Base-by-base conservation (phyloP, 2,797 vertebrate species). In the Ptychobarbus kaznakovi region DNA sequence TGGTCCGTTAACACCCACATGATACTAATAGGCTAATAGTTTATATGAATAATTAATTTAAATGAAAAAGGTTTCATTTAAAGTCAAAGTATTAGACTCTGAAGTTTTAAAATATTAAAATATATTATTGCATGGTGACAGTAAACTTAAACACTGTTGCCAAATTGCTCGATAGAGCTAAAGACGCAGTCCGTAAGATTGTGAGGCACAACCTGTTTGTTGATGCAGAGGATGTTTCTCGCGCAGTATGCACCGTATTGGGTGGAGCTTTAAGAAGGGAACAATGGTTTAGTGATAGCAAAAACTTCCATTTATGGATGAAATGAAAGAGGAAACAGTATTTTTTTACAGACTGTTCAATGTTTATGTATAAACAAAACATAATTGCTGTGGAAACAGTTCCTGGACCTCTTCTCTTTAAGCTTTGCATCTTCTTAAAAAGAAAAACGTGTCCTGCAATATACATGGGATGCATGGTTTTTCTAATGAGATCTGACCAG, bases 291-390 rank as follows among this genome's bases (percentile, higher is more conserved):
- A 82, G 72, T 78, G 66, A 81, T n/a, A 13, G 58, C 58, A 13
- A 87, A 58, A 22, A 86, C 42, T 84, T 82, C 89, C 87, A 88
- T 90, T 86, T 87, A 90, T 61, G 82, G 86, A 18, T 82, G 63
- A 86, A 80, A 82, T 77, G 86, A 88, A 90, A 89, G 84, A 84
- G 84, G 89, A 90, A 88, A 86, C n/a, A 38, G 10, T 42, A 66
- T 81, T 86, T 81, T 75, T 44, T 38, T 81, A 46, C 28, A 85
- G 8, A 20, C 76, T 12, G 28, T 40, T 46, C 22, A 28, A 32
- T 42, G 6, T 28, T 77, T 63, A 77, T 76, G 9, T 35, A 28
- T 40, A 38, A 58, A 65, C 28, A 53, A 49, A 56, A 68, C 13
- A 80, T 49, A 12, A 66, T 40, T 22, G n/a, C 46, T 4, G 6